Evolutionary conservation across 2,888 invertebrate genomes (phyloP).

Genomic region (Pandemis corylana): DNA sequence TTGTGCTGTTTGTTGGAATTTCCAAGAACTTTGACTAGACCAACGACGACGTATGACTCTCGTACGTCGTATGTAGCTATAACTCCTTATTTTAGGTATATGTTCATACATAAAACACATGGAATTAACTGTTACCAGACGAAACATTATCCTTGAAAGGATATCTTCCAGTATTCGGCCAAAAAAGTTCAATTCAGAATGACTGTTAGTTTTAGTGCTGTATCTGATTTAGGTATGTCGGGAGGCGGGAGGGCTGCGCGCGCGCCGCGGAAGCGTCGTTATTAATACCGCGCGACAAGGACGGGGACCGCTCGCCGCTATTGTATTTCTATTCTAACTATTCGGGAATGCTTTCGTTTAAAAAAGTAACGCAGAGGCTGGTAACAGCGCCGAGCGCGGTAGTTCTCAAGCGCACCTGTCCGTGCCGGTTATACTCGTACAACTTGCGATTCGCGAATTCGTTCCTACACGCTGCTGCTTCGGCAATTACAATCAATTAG

Average conservation of each 20-base stretch:
- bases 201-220: not conserved
- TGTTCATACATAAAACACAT: too few species aligned
- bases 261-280: slow-evolving; percentile 19
- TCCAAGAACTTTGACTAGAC: not conserved
- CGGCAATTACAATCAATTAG: not conserved
- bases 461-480: not conserved
- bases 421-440: not conserved
- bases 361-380: not conserved
- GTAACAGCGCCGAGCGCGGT: slow-evolving; percentile 5
- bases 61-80: too few species aligned
- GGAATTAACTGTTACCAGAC: too few species aligned
- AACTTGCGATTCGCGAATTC: not conserved
- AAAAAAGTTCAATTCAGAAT: not conserved
- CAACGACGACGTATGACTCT: not conserved
- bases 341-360: slow-evolving; percentile 8
- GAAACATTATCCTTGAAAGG: too few species aligned
- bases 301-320: slow-evolving; percentile 15
- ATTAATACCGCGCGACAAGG: slow-evolving; percentile 23
- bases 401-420: slow-evolving; percentile 4
- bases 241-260: slow-evolving; percentile 1
- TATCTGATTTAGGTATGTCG: not conserved
- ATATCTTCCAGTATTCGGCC: not conserved
- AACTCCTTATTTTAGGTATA: too few species aligned
- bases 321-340: slow-evolving; percentile 19
- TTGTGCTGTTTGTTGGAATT: not conserved